Base-by-base conservation (phyloP, 2,888 invertebrate genomes). In the Acronicta alni region DNA sequence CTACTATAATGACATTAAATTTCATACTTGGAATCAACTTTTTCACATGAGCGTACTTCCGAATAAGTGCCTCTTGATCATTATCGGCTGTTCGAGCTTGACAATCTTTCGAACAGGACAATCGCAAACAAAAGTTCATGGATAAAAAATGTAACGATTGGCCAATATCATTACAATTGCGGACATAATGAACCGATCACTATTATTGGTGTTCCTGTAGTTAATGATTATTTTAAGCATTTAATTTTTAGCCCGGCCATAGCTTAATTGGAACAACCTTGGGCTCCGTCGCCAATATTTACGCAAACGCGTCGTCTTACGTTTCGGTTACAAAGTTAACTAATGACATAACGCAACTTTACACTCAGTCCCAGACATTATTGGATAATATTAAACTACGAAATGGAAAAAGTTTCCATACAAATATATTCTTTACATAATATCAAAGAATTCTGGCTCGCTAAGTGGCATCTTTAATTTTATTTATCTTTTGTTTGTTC, bases 281-380 rank as follows among this genome's bases (percentile, higher is more conserved):
- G 89, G 47, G 45, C 58, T 68, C 78, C 82, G 87, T 86, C 87
- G 86, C 88, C 80, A 87, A 88, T 88, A 84, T 88, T 88, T 86
- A 86, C 86, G 84, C 80, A 87, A 87, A 83, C 80, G 62, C 45
- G 56, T 57, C 72, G 77, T 68, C 74, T 81, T 69, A 63, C 57
- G 79, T 63, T 79, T 74, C 71, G 75, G 81, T 83, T 56, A 71
- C 77, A 78, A 80, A 78, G 75, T 75, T 80, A 72, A 77, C 74
- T 79, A 82, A 82, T 87, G 85, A 88, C 84, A 86, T 86, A 87
- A 87, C 79, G 67, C 64, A 72, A 73, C 54, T 70, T 57, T 20
- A 55, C 37, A 53, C 64, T 57, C 35, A 35, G 35, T 35, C 35
- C 2, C 41, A 1, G 53, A 48, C 67, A 58, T 52, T 63, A 54